Evolutionary conservation across 2,113 vertebrate species (phyloP), one percentile per base, ranked within the genome.

Genomic region (Callipepla californica): DNA sequence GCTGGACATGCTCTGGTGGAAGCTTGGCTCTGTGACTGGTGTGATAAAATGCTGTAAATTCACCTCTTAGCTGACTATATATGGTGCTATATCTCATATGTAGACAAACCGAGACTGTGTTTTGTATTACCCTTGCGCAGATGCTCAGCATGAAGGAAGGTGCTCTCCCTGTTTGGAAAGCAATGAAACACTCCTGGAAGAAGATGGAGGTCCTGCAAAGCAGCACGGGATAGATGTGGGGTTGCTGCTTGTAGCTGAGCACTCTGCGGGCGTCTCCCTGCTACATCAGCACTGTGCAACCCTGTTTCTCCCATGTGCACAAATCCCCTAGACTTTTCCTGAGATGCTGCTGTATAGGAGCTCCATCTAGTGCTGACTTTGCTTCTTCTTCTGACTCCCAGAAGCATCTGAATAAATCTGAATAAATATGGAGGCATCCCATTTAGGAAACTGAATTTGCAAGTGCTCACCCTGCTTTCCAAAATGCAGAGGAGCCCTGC

Each of bases 331-430:
- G 72, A 19, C 22, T 69, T 69, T 73, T 92, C 44, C 66, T 2
- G 59, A 76, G 34, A 44, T 85, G 86, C 12, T 86, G 72, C 85
- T 95, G 82, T 94, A n/a, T 44, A 53, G 85, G 91, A 94, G 95
- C 93, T 92, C 94, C 91, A 95, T 80, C 95, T 95, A 94, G 93
- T 69, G 94, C 72, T 88, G 61, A 57, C 26, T 57, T 50, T 16
- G 32, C 72, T 72, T 59, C 50, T 77, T 62, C 48, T 5, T 89
- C 38, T 7, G 1, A 19, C 36, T 83, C 30, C 34, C 28, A n/a
- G 19, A 48, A 9, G 51, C 2, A 0, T 26, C 30, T 32, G 57
- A 17, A 75, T 59, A 77, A 77, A 40, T 40, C 40, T 40, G 40
- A 40, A 40, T 40, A 40, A 40, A 5, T 32, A 7, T 0, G 6